phyloP scores from a whole-genome alignment of 2,113 vertebrate genomes.

The Austrofundulus limnaeus region DNA sequence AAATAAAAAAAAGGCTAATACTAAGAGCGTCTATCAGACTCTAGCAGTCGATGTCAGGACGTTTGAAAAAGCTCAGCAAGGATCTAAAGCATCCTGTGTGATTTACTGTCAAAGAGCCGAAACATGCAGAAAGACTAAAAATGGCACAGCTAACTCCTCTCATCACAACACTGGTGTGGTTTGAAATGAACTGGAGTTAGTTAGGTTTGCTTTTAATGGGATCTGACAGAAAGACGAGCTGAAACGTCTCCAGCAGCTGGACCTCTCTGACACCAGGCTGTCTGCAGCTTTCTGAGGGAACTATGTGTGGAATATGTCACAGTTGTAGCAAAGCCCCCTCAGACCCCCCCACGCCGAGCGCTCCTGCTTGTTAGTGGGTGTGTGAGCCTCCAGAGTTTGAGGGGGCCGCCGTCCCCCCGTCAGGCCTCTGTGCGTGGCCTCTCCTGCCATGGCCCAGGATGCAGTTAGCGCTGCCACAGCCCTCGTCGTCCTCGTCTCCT shows the following conservation, averaged over 20 bases:
- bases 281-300: constrained; percentile 55
- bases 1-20: no score
- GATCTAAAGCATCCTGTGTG: no score
- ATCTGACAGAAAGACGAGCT: neutral
- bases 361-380: constrained; percentile 51
- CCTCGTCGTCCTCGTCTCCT: constrained; percentile 85
- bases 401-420: constrained; percentile 69
- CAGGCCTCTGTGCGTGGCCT: constrained; percentile 77
- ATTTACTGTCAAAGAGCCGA: no score
- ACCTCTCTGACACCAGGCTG: constrained; percentile 22
- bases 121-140: no score
- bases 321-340: constrained; percentile 19
- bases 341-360: constrained; percentile 9
- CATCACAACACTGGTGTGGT: no score
- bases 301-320: constrained; percentile 47
- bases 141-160: no score
- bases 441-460: constrained; percentile 86
- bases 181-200: neutral
- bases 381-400: constrained; percentile 72
- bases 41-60: no score
- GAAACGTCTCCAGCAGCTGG: constrained; percentile 12
- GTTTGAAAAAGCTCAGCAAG: no score
- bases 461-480: constrained; percentile 90
- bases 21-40: no score
- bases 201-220: neutral